Conservation (phyloP, 2,797 vertebrate species). For the Melopsittacus undulatus region DNA sequence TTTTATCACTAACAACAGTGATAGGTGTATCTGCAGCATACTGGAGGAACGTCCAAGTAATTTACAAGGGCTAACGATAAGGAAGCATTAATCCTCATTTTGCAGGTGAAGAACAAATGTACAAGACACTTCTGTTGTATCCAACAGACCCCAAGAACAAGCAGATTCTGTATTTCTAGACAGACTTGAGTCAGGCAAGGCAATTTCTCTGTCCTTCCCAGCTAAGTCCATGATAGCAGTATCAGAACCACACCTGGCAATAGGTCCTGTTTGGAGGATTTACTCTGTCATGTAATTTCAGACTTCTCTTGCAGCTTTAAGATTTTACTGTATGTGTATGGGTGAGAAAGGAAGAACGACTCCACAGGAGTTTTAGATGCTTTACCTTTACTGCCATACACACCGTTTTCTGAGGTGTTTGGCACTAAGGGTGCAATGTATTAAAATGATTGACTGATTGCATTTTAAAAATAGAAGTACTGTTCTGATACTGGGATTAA, state of each 20-base stretch:
- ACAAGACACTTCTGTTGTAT: not conserved
- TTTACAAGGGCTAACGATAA: not conserved
- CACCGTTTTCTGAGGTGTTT: slow-evolving; percentile 9
- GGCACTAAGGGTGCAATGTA: slow-evolving; percentile 6
- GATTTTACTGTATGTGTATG: not conserved
- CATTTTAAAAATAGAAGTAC: slow-evolving; percentile 59
- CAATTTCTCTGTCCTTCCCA: not conserved
- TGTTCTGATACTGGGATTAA: slow-evolving; percentile 52
- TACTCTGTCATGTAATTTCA: not conserved
- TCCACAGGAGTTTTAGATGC: slow-evolving; percentile 1
- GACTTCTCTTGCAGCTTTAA: not conserved
- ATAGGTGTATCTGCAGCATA: not conserved
- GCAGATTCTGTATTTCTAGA: not conserved
- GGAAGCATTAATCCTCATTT: not conserved
- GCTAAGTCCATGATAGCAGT: not conserved
- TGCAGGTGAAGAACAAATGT: slow-evolving; percentile 3
- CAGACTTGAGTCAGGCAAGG: not conserved
- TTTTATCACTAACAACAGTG: not conserved
- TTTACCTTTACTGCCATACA: not conserved
- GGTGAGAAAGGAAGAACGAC: not conserved
- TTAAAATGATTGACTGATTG: slow-evolving; percentile 61
- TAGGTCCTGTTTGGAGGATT: not conserved
- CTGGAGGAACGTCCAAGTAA: not conserved
- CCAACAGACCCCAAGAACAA: not conserved
- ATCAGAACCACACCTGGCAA: no score